Evolutionary conservation across 2,113 vertebrate species (phyloP).

Genomic region (Hyaena hyaena): DNA sequence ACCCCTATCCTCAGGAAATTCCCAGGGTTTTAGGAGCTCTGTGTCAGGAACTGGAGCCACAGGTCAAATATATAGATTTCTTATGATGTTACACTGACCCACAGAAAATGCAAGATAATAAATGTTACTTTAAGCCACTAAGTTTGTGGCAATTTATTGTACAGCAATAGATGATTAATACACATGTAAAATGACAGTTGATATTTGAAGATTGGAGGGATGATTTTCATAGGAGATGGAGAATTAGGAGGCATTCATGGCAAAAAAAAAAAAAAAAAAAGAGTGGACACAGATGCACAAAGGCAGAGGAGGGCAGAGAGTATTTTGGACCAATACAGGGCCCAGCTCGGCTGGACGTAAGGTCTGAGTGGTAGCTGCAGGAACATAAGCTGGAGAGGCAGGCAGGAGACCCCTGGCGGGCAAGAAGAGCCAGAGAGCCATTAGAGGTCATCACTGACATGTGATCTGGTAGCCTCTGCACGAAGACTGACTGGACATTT

Average conservation of each 20-base stretch:
- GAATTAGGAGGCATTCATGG: not conserved
- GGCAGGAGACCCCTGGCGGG: not conserved
- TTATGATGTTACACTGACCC: not conserved
- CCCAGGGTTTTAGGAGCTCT: not conserved
- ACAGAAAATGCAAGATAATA: not conserved
- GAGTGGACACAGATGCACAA: not conserved
- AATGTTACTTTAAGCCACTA: not conserved
- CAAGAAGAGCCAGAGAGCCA: not conserved
- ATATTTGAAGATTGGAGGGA: not conserved
- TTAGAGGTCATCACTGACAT: not conserved
- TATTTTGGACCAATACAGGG: not conserved
- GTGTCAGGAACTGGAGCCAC: not conserved
- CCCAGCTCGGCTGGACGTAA: not conserved
- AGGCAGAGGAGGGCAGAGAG: not conserved
- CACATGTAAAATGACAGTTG: not conserved
- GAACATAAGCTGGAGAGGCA: not conserved
- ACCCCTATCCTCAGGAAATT: not conserved
- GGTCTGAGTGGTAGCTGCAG: not conserved
- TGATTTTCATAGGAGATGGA: not conserved
- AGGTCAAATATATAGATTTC: not conserved
- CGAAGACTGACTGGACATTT: not conserved
- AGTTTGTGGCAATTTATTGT: not conserved
- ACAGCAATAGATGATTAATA: not conserved
- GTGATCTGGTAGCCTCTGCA: not conserved
- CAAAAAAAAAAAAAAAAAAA: not conserved